phyloP scores from a whole-genome alignment of 2,888 invertebrate species.

The Leistus spinibarbis region DNA sequence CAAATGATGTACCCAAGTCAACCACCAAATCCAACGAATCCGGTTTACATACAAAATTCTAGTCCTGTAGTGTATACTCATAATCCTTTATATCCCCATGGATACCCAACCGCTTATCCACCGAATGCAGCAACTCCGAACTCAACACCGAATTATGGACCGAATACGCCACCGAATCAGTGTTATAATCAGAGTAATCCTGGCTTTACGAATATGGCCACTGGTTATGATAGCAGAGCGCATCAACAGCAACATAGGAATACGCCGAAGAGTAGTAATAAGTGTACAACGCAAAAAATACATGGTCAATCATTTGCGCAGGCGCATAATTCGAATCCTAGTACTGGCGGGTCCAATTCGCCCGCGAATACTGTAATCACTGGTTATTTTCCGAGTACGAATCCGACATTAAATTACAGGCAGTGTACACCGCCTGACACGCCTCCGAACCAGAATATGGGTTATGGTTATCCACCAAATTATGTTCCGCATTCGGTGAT shows the following conservation, averaged over 20 bases:
- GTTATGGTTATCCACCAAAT: slow-evolving; percentile 47
- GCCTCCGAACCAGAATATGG: slow-evolving; percentile 48
- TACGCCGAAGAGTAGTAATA: slow-evolving; percentile 44
- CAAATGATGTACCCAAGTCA: slow-evolving; percentile 49
- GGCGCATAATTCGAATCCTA: slow-evolving; percentile 51
- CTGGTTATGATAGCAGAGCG: slow-evolving; percentile 12
- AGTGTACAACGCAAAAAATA: slow-evolving; percentile 45
- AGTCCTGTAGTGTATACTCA: slow-evolving; percentile 51
- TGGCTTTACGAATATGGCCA: slow-evolving; percentile 24
- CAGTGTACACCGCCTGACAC: slow-evolving; percentile 53
- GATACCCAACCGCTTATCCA: slow-evolving; percentile 43
- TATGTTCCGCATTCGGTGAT: slow-evolving; percentile 50
- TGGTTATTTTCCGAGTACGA: slow-evolving; percentile 50
- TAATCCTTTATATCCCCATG: slow-evolving; percentile 41
- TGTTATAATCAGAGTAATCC: slow-evolving; percentile 21
- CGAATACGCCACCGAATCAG: slow-evolving; percentile 18
- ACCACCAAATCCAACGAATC: slow-evolving; percentile 42
- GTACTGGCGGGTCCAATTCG: slow-evolving; percentile 54
- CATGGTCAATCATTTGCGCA: slow-evolving; percentile 36
- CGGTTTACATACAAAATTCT: slow-evolving; percentile 49
- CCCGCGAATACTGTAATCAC: slow-evolving; percentile 55
- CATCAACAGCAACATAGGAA: background rate
- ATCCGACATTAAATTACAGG: slow-evolving; percentile 47
- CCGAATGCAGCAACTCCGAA: slow-evolving; percentile 50
- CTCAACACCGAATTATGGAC: slow-evolving; percentile 38